Conservation (phyloP, 2,113 vertebrate species). For the Psephotus haematonotus region DNA sequence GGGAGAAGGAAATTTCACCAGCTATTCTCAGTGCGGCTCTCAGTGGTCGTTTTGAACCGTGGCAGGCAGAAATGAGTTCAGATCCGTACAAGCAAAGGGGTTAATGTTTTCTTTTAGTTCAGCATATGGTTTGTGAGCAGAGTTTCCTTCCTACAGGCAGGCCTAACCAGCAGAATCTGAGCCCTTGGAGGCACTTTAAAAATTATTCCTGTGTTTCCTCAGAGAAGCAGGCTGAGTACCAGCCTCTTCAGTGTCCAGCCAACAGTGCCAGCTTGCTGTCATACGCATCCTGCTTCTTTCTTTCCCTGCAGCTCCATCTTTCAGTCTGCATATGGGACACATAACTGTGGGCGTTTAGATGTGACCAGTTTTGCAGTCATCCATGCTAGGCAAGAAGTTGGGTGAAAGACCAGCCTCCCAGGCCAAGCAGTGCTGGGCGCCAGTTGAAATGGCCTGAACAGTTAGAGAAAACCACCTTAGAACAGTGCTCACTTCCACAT, state of each 20-base stretch:
- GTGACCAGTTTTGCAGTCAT: background rate
- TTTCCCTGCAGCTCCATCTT: background rate
- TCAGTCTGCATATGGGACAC: background rate
- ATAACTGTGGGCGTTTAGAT: background rate
- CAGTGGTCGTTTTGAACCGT: slow-evolving; percentile 41
- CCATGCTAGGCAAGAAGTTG: background rate
- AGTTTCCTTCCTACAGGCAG: background rate
- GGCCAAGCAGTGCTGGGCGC: background rate
- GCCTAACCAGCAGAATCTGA: background rate
- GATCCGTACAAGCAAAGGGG: slow-evolving; percentile 54
- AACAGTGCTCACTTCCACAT: accelerated
- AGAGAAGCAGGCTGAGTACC: background rate
- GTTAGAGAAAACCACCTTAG: background rate
- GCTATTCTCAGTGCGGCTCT: slow-evolving; percentile 33
- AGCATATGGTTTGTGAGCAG: slow-evolving; percentile 38
- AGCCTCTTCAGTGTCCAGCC: background rate
- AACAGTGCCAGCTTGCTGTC: slow-evolving; percentile 5
- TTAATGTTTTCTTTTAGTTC: slow-evolving; percentile 56
- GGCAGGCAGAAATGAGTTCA: slow-evolving; percentile 64
- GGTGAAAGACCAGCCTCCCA: background rate
- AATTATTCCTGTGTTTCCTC: background rate
- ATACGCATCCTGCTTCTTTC: background rate
- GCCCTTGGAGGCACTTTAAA: slow-evolving; percentile 8
- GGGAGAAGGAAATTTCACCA: slow-evolving; percentile 61
- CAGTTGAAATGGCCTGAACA: background rate